Base-by-base conservation (phyloP, 2,888 invertebrate genomes). In the Drosophila kambysellisi region DNA sequence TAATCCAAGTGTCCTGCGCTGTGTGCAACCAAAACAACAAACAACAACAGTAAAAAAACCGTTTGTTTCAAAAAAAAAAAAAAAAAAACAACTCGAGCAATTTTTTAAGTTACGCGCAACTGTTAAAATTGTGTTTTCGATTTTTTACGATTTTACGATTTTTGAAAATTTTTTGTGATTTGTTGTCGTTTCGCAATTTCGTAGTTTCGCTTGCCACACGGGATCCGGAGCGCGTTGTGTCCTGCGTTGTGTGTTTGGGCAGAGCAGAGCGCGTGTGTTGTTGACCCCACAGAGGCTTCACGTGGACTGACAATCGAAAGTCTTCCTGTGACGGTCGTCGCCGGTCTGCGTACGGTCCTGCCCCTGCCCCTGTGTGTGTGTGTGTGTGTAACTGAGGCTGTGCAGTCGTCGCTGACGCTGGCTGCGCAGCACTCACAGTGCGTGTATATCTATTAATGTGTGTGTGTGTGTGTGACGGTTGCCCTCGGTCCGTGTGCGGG, bases 231-330 rank as follows among this genome's bases (percentile, higher is more conserved):
- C 62, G 69, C 69, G 70, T 39, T 56, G 17, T 17, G 56, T 72
- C 62, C 63, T 64, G 56, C 30, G 52, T 48, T 43, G 20, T 43
- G 20, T 65, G 61, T 64, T 39, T 41, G 56, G 57, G 57, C 41
- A 41, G 41, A 76, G 82, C 46, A 54, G 56, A 83, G 83, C 84
- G 83, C 82, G 86, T 85, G 75, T 88, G 88, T 89, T 92, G 92
- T 92, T 92, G 91, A 92, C 92, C 92, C 92, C 92, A 91, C 92
- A 92, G 91, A 90, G 91, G 91, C 89, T 92, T 91, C 89, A 86
- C 91, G 92, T 92, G 92, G 91, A 92, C 92, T 92, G 92, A 92
- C 88, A 87, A 86, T 88, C 82, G 78, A 82, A 80, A 83, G 90
- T 83, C 78, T 76, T 89, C 83, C 91, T 87, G 82, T 82, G 89